Evolutionary conservation across 2,797 vertebrate species (phyloP), one percentile per base, ranked within the genome.

Genomic region (Catostomus latipinnis): DNA sequence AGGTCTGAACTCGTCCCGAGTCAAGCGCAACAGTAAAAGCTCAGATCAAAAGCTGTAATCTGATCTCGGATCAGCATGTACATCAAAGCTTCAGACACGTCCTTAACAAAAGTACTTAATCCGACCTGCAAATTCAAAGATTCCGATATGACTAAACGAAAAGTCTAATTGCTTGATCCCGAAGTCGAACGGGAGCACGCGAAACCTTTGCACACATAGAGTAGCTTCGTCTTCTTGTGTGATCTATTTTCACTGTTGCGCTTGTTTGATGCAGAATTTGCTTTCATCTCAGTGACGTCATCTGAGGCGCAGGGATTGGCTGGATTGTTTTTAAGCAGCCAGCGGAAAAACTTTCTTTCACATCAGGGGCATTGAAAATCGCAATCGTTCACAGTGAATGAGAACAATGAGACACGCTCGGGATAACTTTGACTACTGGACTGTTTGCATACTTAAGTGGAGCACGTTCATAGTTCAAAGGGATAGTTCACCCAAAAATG

Each of bases 21-120:
- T 88, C 91, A 88, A 91, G 91, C 84, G 86, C 84, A 68, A 6
- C 91, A 94, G 91, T 91, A 92, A 88, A 90, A 91, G 87, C 88
- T 83, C 90, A 95, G 92, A 97, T 98, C 96, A 99, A 97, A 97
- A 96, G 90, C 91, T 92, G 94, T 95, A 95, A 96, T 95, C 94
- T 94, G 95, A 96, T 93, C 94, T 87, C 83, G 83, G 93, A 95
- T 95, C 94, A 89, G 91, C 91, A 88, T 72, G 76, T 83, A 93
- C 93, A 95, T 96, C 94, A 95, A 95, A 95, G 94, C 89, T 89
- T 63, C 61, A 66, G 71, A 56, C 69, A 62, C 56, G 18, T 58
- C 79, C 52, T 48, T 68, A 77, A 80, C 75, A 79, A 81, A 84
- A 81, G 62, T 65, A 73, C 84, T 76, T 52, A 57, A 81, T 80